A percentile compares a stretch with the other conserved stretches of the same genome.
Conservation (phyloP, 2,797 vertebrate species). For the Acanthurus lineatus region DNA sequence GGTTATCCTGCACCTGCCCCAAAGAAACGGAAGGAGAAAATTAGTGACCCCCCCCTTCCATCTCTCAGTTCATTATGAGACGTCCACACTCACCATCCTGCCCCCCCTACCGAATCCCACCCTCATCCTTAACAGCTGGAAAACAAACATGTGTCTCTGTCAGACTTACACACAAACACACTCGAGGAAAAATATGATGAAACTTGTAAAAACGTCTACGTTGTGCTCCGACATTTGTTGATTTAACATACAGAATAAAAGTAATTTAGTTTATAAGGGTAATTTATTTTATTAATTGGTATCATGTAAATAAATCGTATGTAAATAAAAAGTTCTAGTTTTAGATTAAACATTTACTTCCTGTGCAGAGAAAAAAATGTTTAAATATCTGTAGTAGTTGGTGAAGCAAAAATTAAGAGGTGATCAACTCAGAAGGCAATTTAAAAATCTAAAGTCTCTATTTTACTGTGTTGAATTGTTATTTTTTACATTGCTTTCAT, state of each 20-base stretch:
- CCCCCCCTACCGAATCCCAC: slow-evolving; percentile 20
- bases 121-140: slow-evolving; percentile 63
- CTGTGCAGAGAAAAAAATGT: no score
- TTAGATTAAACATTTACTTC: no score
- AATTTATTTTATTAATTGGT: no score
- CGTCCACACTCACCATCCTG: slow-evolving; percentile 10
- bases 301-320: no score
- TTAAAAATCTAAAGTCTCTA: no score
- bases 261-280: not conserved
- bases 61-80: slow-evolving; percentile 56
- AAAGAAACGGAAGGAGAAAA: slow-evolving; percentile 78
- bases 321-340: no score
- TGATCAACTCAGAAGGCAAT: no score
- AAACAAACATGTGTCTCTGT: slow-evolving; percentile 44
- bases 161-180: not conserved
- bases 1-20: slow-evolving; percentile 80
- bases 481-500: no score
- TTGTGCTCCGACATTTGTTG: not conserved
- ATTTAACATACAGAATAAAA: not conserved
- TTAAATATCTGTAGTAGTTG: no score
- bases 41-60: slow-evolving; percentile 48
- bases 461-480: no score
- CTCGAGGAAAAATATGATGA: no score
- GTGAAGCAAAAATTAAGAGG: no score
- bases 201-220: not conserved